Base-by-base conservation (phyloP, 2,888 invertebrate genomes). In the Epistrophe eligans region DNA sequence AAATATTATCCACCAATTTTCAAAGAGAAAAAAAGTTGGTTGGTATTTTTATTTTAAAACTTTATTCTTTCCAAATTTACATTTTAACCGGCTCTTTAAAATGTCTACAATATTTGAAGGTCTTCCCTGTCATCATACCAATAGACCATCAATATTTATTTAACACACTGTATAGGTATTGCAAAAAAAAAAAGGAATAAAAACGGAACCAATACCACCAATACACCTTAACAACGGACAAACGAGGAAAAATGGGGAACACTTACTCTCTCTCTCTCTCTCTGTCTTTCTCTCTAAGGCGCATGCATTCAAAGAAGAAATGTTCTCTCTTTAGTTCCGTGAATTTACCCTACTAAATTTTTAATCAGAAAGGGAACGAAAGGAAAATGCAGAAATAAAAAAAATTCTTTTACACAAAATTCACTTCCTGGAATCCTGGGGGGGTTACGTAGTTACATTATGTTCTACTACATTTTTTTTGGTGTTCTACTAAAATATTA, bases 401-500 rank as follows among this genome's bases (percentile, higher is more conserved):
- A 66, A 76, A 80, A 84, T 77, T 77, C 76, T 80, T 84, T 73
- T 48, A 84, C 84, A 84, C 45, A 72, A 77, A 74, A 64, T 70
- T 73, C 48, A 77, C 62, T 77, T 85, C 84, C 77, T 81, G 55
- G 81, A 74, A 74, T 19, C 19, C 11, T 15, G 19, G 13, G 28
- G 64, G 11, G 32, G 19, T 32, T 35, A 1, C 35, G 35, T 32
- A 32, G 24, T 1, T 50, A 50, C 28, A 9, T 64, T 71, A 64
- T 24, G 40, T 76, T 80, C 80, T 50, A 58, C 50, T 76, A 84
- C 80, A 76, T 55, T 66, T 19, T n/a, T 48, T 71, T 79, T 50
- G 40, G 74, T 79, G 79, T 72, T 71, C 71, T 62, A 84, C 70
- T 76, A 58, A 79, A 74, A 71, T 58, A 79, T 83, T 72, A 32